A percentile compares a stretch with the other conserved stretches of the same genome.
Evolutionary conservation across 1,140 invertebrate genomes (phyloP).

Genomic region (Bombus superbus): DNA sequence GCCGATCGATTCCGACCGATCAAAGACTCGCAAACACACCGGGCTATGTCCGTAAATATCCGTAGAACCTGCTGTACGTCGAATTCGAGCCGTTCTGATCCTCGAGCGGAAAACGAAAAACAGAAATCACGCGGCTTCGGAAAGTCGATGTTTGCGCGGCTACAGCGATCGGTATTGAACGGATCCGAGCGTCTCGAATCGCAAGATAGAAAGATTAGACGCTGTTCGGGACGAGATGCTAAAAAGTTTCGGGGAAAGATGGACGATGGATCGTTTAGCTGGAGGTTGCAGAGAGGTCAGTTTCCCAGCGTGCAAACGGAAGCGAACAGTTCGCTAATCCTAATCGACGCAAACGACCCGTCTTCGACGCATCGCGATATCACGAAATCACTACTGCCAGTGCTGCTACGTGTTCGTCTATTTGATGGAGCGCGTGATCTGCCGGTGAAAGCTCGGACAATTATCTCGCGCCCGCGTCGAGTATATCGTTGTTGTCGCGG

Average conservation of each 20-base stretch:
- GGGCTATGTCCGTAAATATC: neutral
- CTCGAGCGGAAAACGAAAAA: too few species aligned
- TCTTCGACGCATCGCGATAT: conserved; percentile 4
- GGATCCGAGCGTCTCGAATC: neutral
- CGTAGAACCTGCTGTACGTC: too few species aligned
- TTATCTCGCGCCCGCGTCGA: neutral
- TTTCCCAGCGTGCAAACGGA: conserved; percentile 26
- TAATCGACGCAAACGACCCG: conserved; percentile 17
- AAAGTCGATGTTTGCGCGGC: neutral
- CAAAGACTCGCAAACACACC: neutral
- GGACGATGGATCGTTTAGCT: neutral
- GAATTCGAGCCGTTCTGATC: neutral
- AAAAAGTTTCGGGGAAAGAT: neutral
- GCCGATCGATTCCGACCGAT: conserved; percentile 10
- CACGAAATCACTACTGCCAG: neutral
- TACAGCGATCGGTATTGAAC: neutral
- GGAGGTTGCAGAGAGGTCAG: neutral
- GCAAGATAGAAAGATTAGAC: neutral
- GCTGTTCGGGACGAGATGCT: too few species aligned
- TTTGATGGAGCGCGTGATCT: neutral
- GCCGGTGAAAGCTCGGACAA: neutral
- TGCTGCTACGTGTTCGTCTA: too few species aligned
- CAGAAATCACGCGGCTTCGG: neutral
- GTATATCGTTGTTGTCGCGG: too few species aligned
- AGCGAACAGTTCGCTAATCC: conserved; percentile 21